phyloP scores from a whole-genome alignment of 1,140 invertebrate species.

The Drosophila ambigua region DNA sequence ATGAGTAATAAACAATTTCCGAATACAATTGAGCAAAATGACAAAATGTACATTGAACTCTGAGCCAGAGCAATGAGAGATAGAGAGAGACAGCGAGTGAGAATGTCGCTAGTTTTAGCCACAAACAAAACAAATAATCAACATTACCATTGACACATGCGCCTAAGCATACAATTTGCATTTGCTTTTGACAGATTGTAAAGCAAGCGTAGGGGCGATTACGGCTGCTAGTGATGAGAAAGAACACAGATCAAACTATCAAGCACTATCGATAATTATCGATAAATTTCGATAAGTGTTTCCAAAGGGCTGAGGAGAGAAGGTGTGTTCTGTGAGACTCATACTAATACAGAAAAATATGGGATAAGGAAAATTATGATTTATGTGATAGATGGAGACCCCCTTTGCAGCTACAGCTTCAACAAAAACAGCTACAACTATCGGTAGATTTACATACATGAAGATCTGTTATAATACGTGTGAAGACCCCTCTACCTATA shows the following conservation, averaged over 20 bases:
- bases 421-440: background rate
- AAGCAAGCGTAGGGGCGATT: slow-evolving; percentile 20
- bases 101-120: slow-evolving; percentile 28
- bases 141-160: slow-evolving; percentile 14
- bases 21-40: slow-evolving; percentile 67
- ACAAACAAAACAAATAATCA: slow-evolving; percentile 26
- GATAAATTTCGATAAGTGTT: no score
- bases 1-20: slow-evolving; percentile 78
- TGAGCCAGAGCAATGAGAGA: slow-evolving; percentile 15
- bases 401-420: no score
- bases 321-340: no score
- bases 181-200: slow-evolving; percentile 62
- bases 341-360: no score
- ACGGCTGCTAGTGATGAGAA: background rate
- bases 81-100: slow-evolving; percentile 11
- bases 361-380: no score
- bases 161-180: slow-evolving; percentile 37
- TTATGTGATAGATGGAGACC: no score
- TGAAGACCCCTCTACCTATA: no score
- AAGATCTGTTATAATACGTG: no score
- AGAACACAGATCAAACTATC: no score
- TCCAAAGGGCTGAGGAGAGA: no score
- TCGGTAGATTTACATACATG: slow-evolving; percentile 13
- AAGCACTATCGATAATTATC: no score
- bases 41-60: slow-evolving; percentile 74